phyloP scores from a whole-genome alignment of 2,797 vertebrate species.

The Gephyroberyx darwinii region DNA sequence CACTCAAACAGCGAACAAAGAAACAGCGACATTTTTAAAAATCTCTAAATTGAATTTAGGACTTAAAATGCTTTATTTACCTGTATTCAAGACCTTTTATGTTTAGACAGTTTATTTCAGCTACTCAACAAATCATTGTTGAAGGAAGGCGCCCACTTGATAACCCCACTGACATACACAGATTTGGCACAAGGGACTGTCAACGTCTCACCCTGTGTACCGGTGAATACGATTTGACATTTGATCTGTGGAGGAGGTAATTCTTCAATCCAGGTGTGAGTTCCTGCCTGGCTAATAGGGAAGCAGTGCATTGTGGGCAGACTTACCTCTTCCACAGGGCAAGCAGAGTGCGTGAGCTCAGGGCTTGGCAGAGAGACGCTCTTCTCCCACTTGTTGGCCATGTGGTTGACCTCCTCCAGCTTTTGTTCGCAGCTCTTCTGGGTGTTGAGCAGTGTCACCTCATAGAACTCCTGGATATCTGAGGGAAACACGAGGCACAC shows the following conservation, averaged over 20 bases:
- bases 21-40: too few relatives aligned
- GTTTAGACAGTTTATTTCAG: too few relatives aligned
- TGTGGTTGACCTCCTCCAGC: slow-evolving; percentile 90
- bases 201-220: too few relatives aligned
- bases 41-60: too few relatives aligned
- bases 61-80: too few relatives aligned
- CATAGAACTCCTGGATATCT: slow-evolving; percentile 99
- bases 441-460: slow-evolving; percentile 91
- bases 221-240: too few relatives aligned
- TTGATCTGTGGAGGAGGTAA: background rate
- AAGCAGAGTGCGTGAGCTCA: slow-evolving; percentile 68
- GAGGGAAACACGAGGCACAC: slow-evolving; percentile 49
- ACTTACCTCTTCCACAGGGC: slow-evolving; percentile 84
- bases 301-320: background rate
- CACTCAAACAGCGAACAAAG: too few relatives aligned
- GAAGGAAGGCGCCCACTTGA: too few relatives aligned
- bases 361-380: slow-evolving; percentile 69
- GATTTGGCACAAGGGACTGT: too few relatives aligned
- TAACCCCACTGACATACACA: too few relatives aligned
- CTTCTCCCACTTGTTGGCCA: slow-evolving; percentile 90
- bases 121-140: too few relatives aligned
- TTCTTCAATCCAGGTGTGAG: background rate
- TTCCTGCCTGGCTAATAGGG: background rate
- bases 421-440: slow-evolving; percentile 92
- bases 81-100: too few relatives aligned